These are phyloP conservation scores for Mola mola DNA, from an alignment of 2,113 vertebrate genomes.

Conservation along the genomic window DNA sequence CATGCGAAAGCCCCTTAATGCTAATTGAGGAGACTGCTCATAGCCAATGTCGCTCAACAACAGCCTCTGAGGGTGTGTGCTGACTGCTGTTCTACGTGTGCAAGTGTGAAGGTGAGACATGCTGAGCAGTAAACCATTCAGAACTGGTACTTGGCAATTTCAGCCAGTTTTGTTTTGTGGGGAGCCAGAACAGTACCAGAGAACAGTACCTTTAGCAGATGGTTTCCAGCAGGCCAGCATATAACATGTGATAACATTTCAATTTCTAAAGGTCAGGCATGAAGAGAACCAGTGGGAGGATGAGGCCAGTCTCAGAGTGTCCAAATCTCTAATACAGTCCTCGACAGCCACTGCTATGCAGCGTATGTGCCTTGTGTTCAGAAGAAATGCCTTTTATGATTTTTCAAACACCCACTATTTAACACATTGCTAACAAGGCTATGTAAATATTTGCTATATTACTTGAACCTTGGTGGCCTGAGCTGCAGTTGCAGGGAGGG, in stretches of 20 bases:
- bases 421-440: conserved; percentile 35
- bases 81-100: conserved; percentile 28
- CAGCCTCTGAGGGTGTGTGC: conserved; percentile 42
- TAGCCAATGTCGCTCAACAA: conserved; percentile 60
- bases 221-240: conserved; percentile 78
- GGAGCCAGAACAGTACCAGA: conserved; percentile 39
- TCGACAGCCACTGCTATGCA: conserved; percentile 7
- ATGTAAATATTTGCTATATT: conserved; percentile 72
- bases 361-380: conserved; percentile 7
- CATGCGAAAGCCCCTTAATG: conserved; percentile 67
- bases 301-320: conserved; percentile 20
- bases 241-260: conserved; percentile 82
- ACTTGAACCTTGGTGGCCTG: conserved; percentile 64
- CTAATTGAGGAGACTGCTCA: conserved; percentile 72
- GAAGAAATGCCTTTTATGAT: conserved; percentile 30
- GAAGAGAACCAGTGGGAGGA: conserved; percentile 59
- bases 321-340: conserved; percentile 20
- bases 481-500: conserved; percentile 41
- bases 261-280: conserved; percentile 80
- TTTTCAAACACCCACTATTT: conserved; percentile 26
- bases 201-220: conserved; percentile 73
- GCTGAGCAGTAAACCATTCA: conserved; percentile 45
- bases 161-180: conserved; percentile 15
- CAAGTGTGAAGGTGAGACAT: conserved; percentile 55
- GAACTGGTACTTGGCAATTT: conserved; percentile 52